phyloP scores from a whole-genome alignment of 2,797 vertebrate genomes.

The Muscicapa striata region DNA sequence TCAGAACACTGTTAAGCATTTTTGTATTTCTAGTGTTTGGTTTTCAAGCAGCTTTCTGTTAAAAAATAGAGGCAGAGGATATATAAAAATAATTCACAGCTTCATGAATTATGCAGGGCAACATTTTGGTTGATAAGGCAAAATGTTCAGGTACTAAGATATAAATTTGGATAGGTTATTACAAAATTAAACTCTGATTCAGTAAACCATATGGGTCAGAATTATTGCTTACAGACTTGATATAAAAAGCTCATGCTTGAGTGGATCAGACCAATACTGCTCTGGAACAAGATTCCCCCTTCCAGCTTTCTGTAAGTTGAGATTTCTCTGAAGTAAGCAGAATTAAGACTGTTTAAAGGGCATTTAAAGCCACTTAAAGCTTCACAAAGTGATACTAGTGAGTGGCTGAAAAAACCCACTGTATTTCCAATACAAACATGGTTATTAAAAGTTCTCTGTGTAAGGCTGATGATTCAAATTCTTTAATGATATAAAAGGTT shows the following conservation, averaged over 20 bases:
- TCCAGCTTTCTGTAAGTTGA: neutral
- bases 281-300: neutral
- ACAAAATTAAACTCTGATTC: conserved; percentile 34
- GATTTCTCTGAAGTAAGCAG: neutral
- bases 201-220: conserved; percentile 9
- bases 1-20: neutral
- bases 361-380: neutral
- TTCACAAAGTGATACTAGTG: neutral
- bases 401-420: neutral
- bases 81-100: conserved; percentile 32
- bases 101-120: conserved; percentile 52
- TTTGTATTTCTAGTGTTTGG: neutral
- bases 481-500: neutral
- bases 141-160: conserved; percentile 23
- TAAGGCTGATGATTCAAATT: neutral
- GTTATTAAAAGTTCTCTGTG: neutral
- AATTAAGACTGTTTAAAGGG: neutral
- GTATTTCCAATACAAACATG: neutral
- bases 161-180: conserved; percentile 1
- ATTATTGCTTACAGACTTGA: neutral
- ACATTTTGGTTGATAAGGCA: neutral
- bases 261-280: neutral
- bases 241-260: neutral
- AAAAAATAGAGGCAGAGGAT: neutral
- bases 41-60: neutral